phyloP scores from a whole-genome alignment of 53 echinoderm and acorn worm genomes.

The Astropecten irregularis region DNA sequence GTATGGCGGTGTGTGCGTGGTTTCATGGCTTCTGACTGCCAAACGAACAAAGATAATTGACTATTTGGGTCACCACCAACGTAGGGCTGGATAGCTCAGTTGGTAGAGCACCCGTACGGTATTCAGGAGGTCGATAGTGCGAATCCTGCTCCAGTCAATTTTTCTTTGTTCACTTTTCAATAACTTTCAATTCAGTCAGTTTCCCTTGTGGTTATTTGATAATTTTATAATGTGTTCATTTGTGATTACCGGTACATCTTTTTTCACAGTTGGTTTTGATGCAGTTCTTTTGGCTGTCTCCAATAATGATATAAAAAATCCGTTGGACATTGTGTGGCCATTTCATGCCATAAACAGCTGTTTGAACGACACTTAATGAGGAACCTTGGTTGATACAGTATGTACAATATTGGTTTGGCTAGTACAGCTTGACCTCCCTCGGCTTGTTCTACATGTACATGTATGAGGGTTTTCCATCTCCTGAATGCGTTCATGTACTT shows the following conservation, averaged over 20 bases:
- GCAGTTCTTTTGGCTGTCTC: constrained; percentile 13
- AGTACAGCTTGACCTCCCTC: constrained; percentile 13
- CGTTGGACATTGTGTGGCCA: constrained; percentile 27
- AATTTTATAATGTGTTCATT: background rate
- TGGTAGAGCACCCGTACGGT: too few relatives aligned
- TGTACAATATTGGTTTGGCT: constrained; percentile 28
- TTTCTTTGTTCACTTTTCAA: too few relatives aligned
- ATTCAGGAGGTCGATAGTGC: too few relatives aligned
- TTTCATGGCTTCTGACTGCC: too few relatives aligned
- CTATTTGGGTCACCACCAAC: too few relatives aligned
- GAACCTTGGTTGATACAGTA: constrained; percentile 9
- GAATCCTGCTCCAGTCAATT: too few relatives aligned
- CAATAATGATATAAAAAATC: background rate
- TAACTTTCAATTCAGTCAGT: too few relatives aligned
- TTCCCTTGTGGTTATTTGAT: too few relatives aligned
- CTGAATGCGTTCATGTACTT: constrained; percentile 4
- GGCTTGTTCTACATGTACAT: too few relatives aligned
- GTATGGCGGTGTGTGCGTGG: too few relatives aligned
- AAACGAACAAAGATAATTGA: too few relatives aligned
- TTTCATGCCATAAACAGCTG: constrained; percentile 45
- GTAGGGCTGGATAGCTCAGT: too few relatives aligned
- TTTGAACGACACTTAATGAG: constrained; percentile 26
- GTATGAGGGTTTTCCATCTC: background rate
- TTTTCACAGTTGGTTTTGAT: constrained; percentile 15
- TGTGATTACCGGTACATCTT: constrained; percentile 20